These are phyloP conservation scores for Neodiprion virginianus DNA, from an alignment of 1,140 invertebrate genomes.

Conservation along the genomic window DNA sequence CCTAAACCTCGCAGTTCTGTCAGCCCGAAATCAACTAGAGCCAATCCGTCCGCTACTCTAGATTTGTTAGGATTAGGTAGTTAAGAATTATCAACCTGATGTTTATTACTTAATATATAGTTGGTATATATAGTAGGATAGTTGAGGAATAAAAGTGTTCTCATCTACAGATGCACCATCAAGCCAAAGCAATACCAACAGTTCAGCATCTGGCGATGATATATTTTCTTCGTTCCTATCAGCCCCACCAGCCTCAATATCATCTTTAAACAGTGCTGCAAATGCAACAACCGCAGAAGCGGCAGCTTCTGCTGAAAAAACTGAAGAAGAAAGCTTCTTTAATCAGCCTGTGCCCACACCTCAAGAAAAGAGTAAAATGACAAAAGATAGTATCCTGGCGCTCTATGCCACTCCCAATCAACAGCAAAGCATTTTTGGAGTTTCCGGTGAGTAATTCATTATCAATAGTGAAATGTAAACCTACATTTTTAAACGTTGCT, in stretches of 20 bases:
- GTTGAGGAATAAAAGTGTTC: conserved; percentile 12
- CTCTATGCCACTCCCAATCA: conserved; percentile 73
- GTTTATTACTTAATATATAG: not conserved
- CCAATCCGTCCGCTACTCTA: conserved; percentile 60
- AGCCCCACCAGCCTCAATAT: conserved; percentile 62
- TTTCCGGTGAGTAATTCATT: conserved; percentile 35
- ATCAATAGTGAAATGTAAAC: not conserved
- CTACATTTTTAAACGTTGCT: conserved; percentile 11
- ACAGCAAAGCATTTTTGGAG: conserved; percentile 47
- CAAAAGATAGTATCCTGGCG: conserved; percentile 93
- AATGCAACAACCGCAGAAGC: conserved; percentile 46
- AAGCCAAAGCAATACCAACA: conserved; percentile 53
- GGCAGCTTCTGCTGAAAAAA: conserved; percentile 64
- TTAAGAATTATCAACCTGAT: conserved; percentile 27
- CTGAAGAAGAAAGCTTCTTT: conserved; percentile 90
- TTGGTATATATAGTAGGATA: not conserved
- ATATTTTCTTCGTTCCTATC: conserved; percentile 81
- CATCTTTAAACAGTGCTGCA: conserved; percentile 37
- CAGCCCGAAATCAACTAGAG: conserved; percentile 74
- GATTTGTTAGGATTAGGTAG: conserved; percentile 71
- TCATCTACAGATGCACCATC: conserved; percentile 52
- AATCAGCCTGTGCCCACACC: conserved; percentile 80
- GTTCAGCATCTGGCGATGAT: conserved; percentile 65
- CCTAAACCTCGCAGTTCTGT: conserved; percentile 69
- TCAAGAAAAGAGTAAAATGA: conserved; percentile 82